Evolutionary conservation across 2,888 invertebrate genomes (phyloP), one percentile per base, ranked within the genome.

Genomic region (Hyposoter dolosus): DNA sequence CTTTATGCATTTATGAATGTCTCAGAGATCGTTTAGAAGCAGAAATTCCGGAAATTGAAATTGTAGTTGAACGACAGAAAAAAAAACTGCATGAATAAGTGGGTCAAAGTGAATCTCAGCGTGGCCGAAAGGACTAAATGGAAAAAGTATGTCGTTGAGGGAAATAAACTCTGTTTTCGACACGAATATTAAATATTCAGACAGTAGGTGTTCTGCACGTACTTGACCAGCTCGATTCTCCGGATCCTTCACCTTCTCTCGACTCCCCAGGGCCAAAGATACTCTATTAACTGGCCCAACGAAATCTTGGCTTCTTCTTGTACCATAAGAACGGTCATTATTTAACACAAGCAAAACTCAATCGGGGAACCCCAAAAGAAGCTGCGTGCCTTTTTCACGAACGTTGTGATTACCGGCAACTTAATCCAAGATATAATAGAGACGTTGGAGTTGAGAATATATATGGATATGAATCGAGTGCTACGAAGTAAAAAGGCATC

Each of bases 341-440:
- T 83, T 86, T 60, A 83, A 72, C 71, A 82, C 84, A 80, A 82
- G 82, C 71, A 72, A 80, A 76, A 87, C 75, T 63, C 60, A 35
- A 66, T 69, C 43, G 79, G 76, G n/a, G 66, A 76, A 63, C 28
- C 35, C 56, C 17, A 69, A 56, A 72, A 80, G 77, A 82, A 53
- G 71, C 60, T 65, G 71, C 75, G 80, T 79, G 77, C 81, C 75
- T 63, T 82, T 87, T 86, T 84, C 75, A 69, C 84, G 77, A 90
- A 91, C 87, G 88, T 90, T 89, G 87, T 90, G 90, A 92, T 92
- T 92, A 93, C 88, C 90, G 84, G 82, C 78, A 87, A 88, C 88
- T 90, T 90, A 90, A 92, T 92, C 88, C 90, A 87, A 84, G 88
- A 90, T 89, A 89, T 93, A 93, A 93, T 93, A 90, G 91, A 93